A percentile compares a stretch with the other conserved stretches of the same genome.
Conservation (phyloP, 2,797 vertebrate species). For the Danio choprae region DNA sequence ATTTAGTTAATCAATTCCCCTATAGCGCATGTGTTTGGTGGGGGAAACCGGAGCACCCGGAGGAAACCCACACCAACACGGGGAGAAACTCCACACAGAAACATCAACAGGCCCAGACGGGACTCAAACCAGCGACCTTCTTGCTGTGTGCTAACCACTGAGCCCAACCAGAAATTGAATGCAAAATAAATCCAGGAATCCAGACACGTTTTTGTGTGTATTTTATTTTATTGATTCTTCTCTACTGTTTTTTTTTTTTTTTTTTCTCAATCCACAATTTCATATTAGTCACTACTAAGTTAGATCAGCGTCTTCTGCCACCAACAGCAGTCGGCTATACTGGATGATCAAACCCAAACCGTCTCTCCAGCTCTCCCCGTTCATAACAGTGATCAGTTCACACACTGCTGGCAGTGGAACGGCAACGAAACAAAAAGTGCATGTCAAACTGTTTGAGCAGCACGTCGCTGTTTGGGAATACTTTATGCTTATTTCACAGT, state of each 20-base stretch:
- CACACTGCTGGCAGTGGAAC: slow-evolving; percentile 11
- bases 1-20: no score
- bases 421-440: slow-evolving; percentile 14
- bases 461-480: slow-evolving; percentile 32
- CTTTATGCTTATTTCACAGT: slow-evolving; percentile 47
- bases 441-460: slow-evolving; percentile 23
- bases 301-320: slow-evolving; percentile 84
- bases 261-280: slow-evolving; percentile 82
- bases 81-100: no score
- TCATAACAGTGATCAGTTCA: slow-evolving; percentile 23
- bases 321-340: slow-evolving; percentile 86
- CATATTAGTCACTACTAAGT: slow-evolving; percentile 89
- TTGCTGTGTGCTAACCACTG: no score
- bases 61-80: no score
- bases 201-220: slow-evolving; percentile 52
- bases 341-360: slow-evolving; percentile 78
- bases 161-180: neutral
- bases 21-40: no score
- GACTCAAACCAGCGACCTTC: no score
- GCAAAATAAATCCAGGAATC: neutral
- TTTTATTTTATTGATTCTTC: slow-evolving; percentile 77
- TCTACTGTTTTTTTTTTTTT: slow-evolving; percentile 79
- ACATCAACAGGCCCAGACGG: no score
- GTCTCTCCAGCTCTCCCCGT: slow-evolving; percentile 64
- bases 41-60: no score